Base-by-base conservation (phyloP, 2,113 vertebrate genomes). In the Tragelaphus imberbis region DNA sequence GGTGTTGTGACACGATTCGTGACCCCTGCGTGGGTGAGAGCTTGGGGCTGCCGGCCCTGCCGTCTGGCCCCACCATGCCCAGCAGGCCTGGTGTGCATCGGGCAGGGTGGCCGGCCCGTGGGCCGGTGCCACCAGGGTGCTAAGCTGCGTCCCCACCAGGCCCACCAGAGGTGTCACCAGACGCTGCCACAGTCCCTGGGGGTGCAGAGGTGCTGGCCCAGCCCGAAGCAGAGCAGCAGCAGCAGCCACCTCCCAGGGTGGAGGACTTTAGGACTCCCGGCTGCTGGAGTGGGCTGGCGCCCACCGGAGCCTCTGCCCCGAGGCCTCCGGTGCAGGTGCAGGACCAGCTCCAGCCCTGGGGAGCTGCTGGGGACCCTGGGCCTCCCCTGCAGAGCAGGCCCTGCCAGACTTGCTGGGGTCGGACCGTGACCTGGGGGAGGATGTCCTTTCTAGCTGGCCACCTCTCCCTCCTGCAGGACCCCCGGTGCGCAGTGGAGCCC, bases 1-100 rank as follows among this genome's bases (percentile, higher is more conserved):
- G n/a, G 23, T 12, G n/a, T 19, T 40, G n/a, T 11, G 19, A 71
- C n/a, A 0, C 0, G 19, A 2, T 40, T 9, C 10, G 0, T 71
- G n/a, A 40, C 36, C 21, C 21, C 3, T 27, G 36, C 1, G 3
- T 44, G 40, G 71, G 40, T 11, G 12, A 27, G 36, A 27, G 23
- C 40, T 21, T 7, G 11, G 21, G 71, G 6, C 36, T 77, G 40
- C 71, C 0, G 40, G 23, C 71, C 16, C 68, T 71, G n/a, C 68
- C 68, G 12, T 77, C 36, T 27, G 36, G 11, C 36, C 21, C 23
- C 0, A 2, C 71, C 23, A 13, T 0, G 0, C 61, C 77, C 23
- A 12, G 33, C 47, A 25, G 25, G 8, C 61, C 27, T 1, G 3
- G 28, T 63, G 82, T 33, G 59, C 2, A 3, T 14, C 21, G 17